These are phyloP conservation scores for Acholoe squamosa DNA, from an alignment of 2,888 invertebrate species.

Conservation along the genomic window DNA sequence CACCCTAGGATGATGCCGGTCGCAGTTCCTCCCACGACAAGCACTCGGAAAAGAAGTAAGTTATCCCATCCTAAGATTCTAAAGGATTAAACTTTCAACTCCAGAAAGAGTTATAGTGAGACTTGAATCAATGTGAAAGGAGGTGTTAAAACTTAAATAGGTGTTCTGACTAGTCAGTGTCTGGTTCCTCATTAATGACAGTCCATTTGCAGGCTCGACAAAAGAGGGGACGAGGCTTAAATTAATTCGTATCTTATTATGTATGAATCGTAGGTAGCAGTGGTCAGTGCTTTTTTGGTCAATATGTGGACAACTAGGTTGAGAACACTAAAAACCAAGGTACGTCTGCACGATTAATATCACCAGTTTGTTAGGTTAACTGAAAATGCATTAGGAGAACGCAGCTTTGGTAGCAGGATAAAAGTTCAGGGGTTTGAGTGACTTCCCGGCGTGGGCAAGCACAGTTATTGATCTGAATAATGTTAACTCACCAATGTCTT, in stretches of 20 bases:
- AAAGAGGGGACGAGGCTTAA: conserved; percentile 3
- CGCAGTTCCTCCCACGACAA: conserved; percentile 58
- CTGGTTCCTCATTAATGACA: conserved; percentile 20
- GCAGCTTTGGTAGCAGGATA: not conserved
- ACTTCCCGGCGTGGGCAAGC: too few species aligned
- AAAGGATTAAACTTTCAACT: too few species aligned
- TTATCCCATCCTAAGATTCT: not conserved
- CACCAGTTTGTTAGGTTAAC: too few species aligned
- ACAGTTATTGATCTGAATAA: too few species aligned
- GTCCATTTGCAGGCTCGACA: conserved; percentile 47
- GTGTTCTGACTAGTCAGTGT: not conserved
- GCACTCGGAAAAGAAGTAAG: conserved; percentile 58
- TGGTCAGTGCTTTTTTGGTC: conserved; percentile 74
- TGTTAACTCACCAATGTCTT: too few species aligned
- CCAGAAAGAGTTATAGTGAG: too few species aligned
- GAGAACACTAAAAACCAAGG: conserved; percentile 66
- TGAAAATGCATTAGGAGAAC: too few species aligned
- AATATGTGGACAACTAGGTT: conserved; percentile 75
- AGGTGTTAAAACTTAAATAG: not conserved
- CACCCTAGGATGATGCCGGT: conserved; percentile 59
- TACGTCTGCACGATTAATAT: conserved; percentile 54
- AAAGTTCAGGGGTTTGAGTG: too few species aligned
- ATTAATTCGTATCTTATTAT: conserved; percentile 61
- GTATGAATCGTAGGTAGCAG: conserved; percentile 67
- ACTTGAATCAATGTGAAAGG: not conserved